Conservation (phyloP, 2,888 invertebrate genomes). For the Sinelater perroti region DNA sequence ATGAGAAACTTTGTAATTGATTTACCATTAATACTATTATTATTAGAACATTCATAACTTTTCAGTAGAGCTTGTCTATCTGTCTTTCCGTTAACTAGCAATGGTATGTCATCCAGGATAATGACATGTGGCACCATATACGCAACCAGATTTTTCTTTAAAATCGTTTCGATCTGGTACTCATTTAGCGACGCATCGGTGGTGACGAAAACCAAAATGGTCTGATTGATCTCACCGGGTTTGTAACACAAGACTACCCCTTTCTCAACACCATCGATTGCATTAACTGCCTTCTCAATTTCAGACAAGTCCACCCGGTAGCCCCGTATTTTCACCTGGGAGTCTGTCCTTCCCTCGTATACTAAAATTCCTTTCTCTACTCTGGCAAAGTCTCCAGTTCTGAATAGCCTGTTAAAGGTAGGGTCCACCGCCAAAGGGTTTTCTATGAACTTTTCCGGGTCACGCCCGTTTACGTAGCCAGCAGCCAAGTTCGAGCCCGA, state of each 20-base stretch:
- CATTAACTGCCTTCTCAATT: slow-evolving; percentile 77
- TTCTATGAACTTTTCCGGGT: slow-evolving; percentile 76
- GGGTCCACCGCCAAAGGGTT: slow-evolving; percentile 77
- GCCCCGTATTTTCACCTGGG: slow-evolving; percentile 84
- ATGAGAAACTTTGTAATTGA: slow-evolving; percentile 6
- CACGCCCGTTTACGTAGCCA: slow-evolving; percentile 81
- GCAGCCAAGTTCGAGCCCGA: slow-evolving; percentile 81
- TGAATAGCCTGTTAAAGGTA: slow-evolving; percentile 76
- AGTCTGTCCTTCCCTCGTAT: slow-evolving; percentile 86
- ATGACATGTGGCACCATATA: slow-evolving; percentile 86
- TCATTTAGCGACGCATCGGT: slow-evolving; percentile 61
- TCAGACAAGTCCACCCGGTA: slow-evolving; percentile 87
- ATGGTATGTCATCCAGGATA: slow-evolving; percentile 76
- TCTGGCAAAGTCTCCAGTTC: slow-evolving; percentile 85
- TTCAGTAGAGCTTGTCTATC: slow-evolving; percentile 81
- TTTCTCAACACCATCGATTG: slow-evolving; percentile 74
- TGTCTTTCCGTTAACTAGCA: slow-evolving; percentile 86
- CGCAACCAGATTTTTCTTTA: slow-evolving; percentile 72
- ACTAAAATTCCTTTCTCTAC: slow-evolving; percentile 71
- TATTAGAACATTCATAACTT: slow-evolving; percentile 73
- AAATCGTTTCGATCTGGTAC: slow-evolving; percentile 70
- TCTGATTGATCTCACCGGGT: slow-evolving; percentile 75
- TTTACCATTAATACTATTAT: slow-evolving; percentile 68
- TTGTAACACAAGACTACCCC: slow-evolving; percentile 71
- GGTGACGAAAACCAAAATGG: slow-evolving; percentile 73